Evolutionary conservation across 2,113 vertebrate genomes (phyloP).

Genomic region (Percopsis transmontana): DNA sequence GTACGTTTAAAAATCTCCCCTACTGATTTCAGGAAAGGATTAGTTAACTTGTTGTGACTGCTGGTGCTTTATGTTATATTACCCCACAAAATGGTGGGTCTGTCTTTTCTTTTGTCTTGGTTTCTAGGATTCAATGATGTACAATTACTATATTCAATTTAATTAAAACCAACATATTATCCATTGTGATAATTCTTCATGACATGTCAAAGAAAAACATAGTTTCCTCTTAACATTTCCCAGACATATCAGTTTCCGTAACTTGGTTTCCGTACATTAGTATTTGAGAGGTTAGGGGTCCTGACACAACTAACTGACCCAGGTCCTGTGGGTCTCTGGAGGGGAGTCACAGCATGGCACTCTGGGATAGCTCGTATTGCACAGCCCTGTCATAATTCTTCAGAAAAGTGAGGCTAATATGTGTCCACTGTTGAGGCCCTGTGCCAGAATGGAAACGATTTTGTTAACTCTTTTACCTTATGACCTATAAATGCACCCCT

Average conservation of each 20-base stretch:
- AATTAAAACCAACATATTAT: too few relatives aligned
- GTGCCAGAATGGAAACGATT: conserved; percentile 29
- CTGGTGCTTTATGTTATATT: conserved; percentile 52
- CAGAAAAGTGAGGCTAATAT: conserved; percentile 48
- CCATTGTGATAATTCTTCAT: neutral
- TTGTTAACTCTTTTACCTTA: conserved; percentile 29
- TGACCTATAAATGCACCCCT: conserved; percentile 17
- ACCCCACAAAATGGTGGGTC: conserved; percentile 28
- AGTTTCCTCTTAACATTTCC: conserved; percentile 61
- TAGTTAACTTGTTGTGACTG: conserved; percentile 62
- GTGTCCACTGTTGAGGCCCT: conserved; percentile 34
- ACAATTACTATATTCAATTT: neutral
- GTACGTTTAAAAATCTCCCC: conserved; percentile 44
- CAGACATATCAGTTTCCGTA: conserved; percentile 66
- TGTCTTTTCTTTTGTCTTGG: conserved; percentile 37
- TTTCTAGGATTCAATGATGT: conserved; percentile 24
- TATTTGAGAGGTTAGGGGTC: conserved; percentile 54
- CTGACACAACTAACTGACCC: conserved; percentile 54
- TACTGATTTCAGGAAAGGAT: conserved; percentile 64
- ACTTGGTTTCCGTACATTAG: conserved; percentile 42
- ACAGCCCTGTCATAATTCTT: conserved; percentile 58
- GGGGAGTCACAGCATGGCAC: conserved; percentile 32
- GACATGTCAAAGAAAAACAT: conserved; percentile 34
- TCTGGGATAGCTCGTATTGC: conserved; percentile 57
- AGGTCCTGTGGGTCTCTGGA: conserved; percentile 38